Evolutionary conservation across 2,888 invertebrate species (phyloP), one percentile per base, ranked within the genome.

Genomic region (Podabrus alpinus): DNA sequence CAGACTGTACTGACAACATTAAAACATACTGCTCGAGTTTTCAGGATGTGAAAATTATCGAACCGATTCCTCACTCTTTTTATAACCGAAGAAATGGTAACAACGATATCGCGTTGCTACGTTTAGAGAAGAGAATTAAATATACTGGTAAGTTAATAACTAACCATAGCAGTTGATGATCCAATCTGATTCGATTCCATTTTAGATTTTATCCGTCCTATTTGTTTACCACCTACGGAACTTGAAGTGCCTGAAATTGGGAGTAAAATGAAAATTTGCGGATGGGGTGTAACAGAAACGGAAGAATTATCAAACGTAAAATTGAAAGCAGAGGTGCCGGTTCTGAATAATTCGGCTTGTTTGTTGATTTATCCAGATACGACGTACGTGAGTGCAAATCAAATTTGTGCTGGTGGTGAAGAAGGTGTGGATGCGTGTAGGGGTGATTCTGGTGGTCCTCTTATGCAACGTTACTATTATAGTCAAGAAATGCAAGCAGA

Each of bases 371-470:
- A 91, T 59, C 19, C 66, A 17, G 64, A 73, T 10, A 66, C 66
- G 19, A 68, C 66, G 3, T 61, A 69, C 9, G 60, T 68, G 9
- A 64, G 68, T 24, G 11, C 21, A 19, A 73, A 76, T 69, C 66
- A 71, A 29, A 60, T 16, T 1, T 76, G 76, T 19, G 66, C 72
- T 29, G 70, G 75, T 3, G 75, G 75, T 4, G 66, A 72, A 16
- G 60, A 17, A 16, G 75, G 75, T 15, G 69, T 60, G 16, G 94
- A 94, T 82, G 91, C 93, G 0, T 95, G 95, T 82, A 89, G 88
- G 13, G 94, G 94, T 0, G 94, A 94, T 81, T 94, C 94, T 0
- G 95, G 95, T 0, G 94, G 94, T 3, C 94, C 95, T 0, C 86
- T 95, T 3, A 94, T 94, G 94, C 59, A 45, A 21, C 29, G 13